These are phyloP conservation scores for Huso huso DNA, from an alignment of 2,797 vertebrate genomes.

Conservation along the genomic window DNA sequence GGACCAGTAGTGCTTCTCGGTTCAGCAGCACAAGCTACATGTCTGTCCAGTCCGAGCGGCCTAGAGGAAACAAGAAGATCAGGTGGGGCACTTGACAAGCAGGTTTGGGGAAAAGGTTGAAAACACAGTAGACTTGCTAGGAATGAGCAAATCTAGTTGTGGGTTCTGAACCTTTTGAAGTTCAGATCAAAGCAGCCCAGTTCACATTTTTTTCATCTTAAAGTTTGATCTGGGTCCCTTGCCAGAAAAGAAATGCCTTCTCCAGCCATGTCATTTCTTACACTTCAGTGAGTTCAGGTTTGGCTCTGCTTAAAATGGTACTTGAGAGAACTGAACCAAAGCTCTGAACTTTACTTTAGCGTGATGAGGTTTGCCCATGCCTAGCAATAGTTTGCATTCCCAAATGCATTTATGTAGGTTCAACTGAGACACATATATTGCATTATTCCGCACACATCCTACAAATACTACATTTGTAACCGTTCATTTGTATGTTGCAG, in stretches of 20 bases:
- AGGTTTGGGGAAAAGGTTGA: not conserved
- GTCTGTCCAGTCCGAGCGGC: conserved; percentile 94
- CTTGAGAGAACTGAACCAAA: conserved; percentile 45
- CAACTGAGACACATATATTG: too few relatives aligned
- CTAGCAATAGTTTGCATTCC: conserved; percentile 28
- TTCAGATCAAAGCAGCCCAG: conserved; percentile 21
- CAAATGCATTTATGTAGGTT: too few relatives aligned
- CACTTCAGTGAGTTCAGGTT: conserved; percentile 49
- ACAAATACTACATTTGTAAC: too few relatives aligned
- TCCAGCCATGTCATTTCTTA: conserved; percentile 31
- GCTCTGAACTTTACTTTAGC: conserved; percentile 43
- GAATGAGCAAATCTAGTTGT: conserved; percentile 29
- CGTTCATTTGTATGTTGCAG: too few relatives aligned
- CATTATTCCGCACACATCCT: too few relatives aligned
- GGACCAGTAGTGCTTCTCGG: conserved; percentile 94
- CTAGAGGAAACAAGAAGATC: conserved; percentile 89
- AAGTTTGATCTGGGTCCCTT: conserved; percentile 38
- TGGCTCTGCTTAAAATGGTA: conserved; percentile 49
- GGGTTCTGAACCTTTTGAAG: conserved; percentile 17
- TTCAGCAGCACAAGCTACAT: conserved; percentile 99
- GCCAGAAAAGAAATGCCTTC: conserved; percentile 28
- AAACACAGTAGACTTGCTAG: conserved; percentile 25
- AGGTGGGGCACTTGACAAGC: conserved; percentile 71
- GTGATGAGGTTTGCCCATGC: conserved; percentile 31
- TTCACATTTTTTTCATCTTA: conserved; percentile 37